These are phyloP conservation scores for Metellina segmentata DNA, from an alignment of 2,888 invertebrate species.

Conservation along the genomic window DNA sequence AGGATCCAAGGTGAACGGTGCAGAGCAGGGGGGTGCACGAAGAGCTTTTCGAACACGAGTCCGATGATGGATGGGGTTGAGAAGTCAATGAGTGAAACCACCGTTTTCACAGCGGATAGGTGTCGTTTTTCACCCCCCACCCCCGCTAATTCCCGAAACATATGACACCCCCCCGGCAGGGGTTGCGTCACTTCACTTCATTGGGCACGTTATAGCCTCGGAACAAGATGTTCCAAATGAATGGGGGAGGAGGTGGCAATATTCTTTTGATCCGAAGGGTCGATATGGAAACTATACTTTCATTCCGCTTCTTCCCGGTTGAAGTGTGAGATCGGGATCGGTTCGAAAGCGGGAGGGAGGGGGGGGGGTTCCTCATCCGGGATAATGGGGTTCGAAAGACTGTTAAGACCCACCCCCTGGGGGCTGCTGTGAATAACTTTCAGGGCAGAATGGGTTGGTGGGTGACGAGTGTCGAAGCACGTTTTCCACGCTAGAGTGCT, in stretches of 20 bases:
- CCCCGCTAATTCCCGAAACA: constrained; percentile 63
- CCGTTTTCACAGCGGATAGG: constrained; percentile 76
- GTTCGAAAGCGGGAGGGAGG: too few species aligned
- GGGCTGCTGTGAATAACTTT: background rate
- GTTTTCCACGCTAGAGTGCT: too few species aligned
- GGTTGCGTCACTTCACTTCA: background rate
- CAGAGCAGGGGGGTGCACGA: background rate
- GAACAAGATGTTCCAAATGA: constrained; percentile 64
- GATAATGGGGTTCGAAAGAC: background rate
- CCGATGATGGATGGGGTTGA: constrained; percentile 47
- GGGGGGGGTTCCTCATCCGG: background rate
- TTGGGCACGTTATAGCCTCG: constrained; percentile 19
- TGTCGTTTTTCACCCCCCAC: constrained; percentile 51
- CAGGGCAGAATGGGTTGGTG: too few species aligned
- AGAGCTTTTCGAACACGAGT: constrained; percentile 41
- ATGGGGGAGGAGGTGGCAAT: constrained; percentile 1
- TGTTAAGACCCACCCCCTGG: background rate
- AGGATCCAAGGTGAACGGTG: background rate
- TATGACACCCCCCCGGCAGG: constrained; percentile 49
- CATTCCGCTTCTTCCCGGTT: too few species aligned
- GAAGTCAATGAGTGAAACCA: constrained; percentile 72
- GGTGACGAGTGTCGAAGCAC: too few species aligned
- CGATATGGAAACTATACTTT: background rate
- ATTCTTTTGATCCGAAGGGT: background rate
- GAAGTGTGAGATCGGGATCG: too few species aligned